A percentile compares a stretch with the other conserved stretches of the same genome.
These are phyloP conservation scores for Nerophis lumbriciformis DNA, from an alignment of 2,113 vertebrate species.

Conservation along the genomic window DNA sequence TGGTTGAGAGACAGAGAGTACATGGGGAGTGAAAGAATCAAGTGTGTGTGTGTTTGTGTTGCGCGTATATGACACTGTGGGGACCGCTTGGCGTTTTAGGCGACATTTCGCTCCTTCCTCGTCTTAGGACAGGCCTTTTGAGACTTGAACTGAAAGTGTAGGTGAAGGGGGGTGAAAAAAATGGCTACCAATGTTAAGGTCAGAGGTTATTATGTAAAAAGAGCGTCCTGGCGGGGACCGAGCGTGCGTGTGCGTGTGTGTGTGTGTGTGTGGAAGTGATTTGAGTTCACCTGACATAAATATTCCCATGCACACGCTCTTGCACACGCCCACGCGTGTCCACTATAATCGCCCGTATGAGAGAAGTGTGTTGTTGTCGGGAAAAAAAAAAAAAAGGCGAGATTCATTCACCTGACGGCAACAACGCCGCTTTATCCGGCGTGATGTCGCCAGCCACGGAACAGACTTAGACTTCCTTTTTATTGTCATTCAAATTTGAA, in stretches of 20 bases:
- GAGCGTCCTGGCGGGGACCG: background rate
- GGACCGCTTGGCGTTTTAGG: background rate
- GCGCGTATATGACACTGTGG: slow-evolving; percentile 1
- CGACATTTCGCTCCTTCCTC: background rate
- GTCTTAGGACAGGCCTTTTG: background rate
- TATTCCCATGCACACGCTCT: slow-evolving; percentile 39
- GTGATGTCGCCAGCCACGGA: slow-evolving; percentile 1
- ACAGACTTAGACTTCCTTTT: too few species aligned
- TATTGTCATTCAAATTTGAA: too few species aligned
- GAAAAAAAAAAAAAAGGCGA: slow-evolving; percentile 18
- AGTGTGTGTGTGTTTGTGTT: slow-evolving; percentile 7
- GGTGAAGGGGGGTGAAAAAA: background rate
- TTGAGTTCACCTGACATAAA: slow-evolving; percentile 57
- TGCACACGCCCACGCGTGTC: slow-evolving; percentile 27
- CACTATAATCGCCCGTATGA: slow-evolving; percentile 28
- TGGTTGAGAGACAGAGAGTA: slow-evolving; percentile 17
- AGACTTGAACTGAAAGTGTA: background rate
- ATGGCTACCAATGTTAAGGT: background rate
- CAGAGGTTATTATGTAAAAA: background rate
- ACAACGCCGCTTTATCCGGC: too few species aligned
- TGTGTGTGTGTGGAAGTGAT: slow-evolving; percentile 33
- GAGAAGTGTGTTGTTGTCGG: slow-evolving; percentile 8
- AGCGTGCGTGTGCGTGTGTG: slow-evolving; percentile 12
- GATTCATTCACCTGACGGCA: slow-evolving; percentile 50
- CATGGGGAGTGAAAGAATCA: slow-evolving; percentile 32